Conservation (phyloP, 2,888 invertebrate genomes). For the Scaptomyza reducta region DNA sequence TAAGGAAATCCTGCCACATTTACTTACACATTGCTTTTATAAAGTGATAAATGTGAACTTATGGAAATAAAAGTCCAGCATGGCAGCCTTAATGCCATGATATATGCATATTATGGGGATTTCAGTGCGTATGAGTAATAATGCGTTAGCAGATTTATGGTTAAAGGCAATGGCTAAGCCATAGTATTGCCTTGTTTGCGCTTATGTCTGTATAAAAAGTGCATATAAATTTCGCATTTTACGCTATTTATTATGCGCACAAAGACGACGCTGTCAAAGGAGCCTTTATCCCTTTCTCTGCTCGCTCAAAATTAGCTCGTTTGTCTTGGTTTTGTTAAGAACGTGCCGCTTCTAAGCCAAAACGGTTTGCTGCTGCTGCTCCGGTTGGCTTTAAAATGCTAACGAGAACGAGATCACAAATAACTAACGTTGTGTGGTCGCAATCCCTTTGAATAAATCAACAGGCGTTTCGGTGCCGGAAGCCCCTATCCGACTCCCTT, state of each 20-base stretch:
- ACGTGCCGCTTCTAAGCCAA: constrained; percentile 12
- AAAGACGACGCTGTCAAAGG: constrained; percentile 36
- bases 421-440: constrained; percentile 52
- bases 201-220: constrained; percentile 72
- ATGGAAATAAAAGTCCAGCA: constrained; percentile 31
- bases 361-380: constrained; percentile 18
- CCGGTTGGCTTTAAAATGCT: constrained; percentile 52
- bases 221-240: constrained; percentile 71
- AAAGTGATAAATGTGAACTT: constrained; percentile 48
- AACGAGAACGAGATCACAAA: constrained; percentile 49
- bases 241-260: constrained; percentile 64
- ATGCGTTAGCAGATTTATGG: constrained; percentile 71
- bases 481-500: background rate
- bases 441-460: constrained; percentile 72
- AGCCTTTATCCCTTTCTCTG: constrained; percentile 30
- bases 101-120: constrained; percentile 47
- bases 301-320: constrained; percentile 69
- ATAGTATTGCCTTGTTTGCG: constrained; percentile 37
- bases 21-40: background rate
- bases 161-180: constrained; percentile 21
- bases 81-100: constrained; percentile 63
- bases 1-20: background rate
- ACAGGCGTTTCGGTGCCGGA: constrained; percentile 55
- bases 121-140: constrained; percentile 74
- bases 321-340: constrained; percentile 63